A percentile compares a stretch with the other conserved stretches of the same genome.
phyloP scores from a whole-genome alignment of 2,888 invertebrate species.

The Panzeria rudis region DNA sequence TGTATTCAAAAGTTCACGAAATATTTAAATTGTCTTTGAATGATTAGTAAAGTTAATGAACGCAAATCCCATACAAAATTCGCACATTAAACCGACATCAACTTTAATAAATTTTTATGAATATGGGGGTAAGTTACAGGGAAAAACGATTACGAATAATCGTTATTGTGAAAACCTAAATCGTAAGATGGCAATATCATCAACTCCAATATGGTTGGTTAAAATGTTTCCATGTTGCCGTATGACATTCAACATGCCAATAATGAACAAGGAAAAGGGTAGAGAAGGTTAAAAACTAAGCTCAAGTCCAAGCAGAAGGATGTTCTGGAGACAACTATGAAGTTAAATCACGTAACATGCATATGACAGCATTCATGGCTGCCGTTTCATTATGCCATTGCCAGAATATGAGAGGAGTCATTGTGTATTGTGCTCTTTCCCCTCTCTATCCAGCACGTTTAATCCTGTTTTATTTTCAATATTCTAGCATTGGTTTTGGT shows the following conservation, averaged over 20 bases:
- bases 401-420: slow-evolving; percentile 60
- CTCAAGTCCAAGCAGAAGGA: slow-evolving; percentile 54
- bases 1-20: too few relatives aligned
- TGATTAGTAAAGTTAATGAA: too few relatives aligned
- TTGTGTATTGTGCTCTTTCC: slow-evolving; percentile 13
- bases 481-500: slow-evolving; percentile 45
- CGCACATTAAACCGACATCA: too few relatives aligned
- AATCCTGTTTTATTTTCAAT: slow-evolving; percentile 65
- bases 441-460: slow-evolving; percentile 15
- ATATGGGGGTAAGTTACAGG: not conserved
- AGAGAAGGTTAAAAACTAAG: slow-evolving; percentile 64
- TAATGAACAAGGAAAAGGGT: slow-evolving; percentile 40
- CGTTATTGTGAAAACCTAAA: not conserved
- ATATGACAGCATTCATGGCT: slow-evolving; percentile 72
- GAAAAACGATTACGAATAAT: slow-evolving; percentile 41
- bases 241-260: slow-evolving; percentile 54
- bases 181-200: slow-evolving; percentile 44
- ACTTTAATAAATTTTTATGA: too few relatives aligned
- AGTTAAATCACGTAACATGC: slow-evolving; percentile 67
- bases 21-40: too few relatives aligned
- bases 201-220: slow-evolving; percentile 61
- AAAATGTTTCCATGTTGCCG: slow-evolving; percentile 55
- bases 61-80: too few relatives aligned
- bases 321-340: slow-evolving; percentile 43
- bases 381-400: slow-evolving; percentile 62